These are phyloP conservation scores for Metallyticus violacea DNA, from an alignment of 2,888 invertebrate species.

Conservation along the genomic window DNA sequence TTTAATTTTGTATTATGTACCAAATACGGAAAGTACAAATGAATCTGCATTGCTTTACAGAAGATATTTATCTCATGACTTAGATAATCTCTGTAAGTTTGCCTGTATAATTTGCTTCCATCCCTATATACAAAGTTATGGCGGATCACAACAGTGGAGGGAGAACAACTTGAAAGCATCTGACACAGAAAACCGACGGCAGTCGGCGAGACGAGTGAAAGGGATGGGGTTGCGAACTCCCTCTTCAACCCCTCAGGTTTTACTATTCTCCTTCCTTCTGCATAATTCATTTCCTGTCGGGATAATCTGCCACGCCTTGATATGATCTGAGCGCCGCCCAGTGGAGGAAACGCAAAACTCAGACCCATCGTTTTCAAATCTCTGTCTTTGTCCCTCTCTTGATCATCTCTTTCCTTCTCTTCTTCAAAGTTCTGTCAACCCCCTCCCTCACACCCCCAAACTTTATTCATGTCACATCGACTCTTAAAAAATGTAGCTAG, in stretches of 20 bases:
- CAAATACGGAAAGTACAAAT: background rate
- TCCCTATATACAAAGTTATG: background rate
- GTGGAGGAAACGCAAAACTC: conserved; percentile 14
- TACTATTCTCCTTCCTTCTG: conserved; percentile 13
- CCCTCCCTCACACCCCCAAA: background rate
- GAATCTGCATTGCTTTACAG: background rate
- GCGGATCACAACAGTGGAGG: background rate
- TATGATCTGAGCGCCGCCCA: conserved; percentile 18
- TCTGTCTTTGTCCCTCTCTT: background rate
- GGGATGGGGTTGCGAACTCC: background rate
- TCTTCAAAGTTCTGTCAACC: conserved; percentile 13
- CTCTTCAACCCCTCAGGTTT: background rate
- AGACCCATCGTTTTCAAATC: conserved; percentile 9
- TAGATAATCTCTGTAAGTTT: background rate
- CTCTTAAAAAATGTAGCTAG: conserved; percentile 9
- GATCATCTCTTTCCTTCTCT: background rate
- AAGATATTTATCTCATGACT: background rate
- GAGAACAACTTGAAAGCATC: conserved; percentile 5
- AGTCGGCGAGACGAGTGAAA: background rate
- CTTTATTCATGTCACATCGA: conserved; percentile 14
- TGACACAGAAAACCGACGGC: background rate
- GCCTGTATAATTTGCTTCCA: background rate
- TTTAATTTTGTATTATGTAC: no score
- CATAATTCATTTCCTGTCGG: conserved; percentile 41
- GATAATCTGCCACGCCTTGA: conserved; percentile 21